phyloP scores from a whole-genome alignment of 2,888 invertebrate species.

The Diploptera punctata region DNA sequence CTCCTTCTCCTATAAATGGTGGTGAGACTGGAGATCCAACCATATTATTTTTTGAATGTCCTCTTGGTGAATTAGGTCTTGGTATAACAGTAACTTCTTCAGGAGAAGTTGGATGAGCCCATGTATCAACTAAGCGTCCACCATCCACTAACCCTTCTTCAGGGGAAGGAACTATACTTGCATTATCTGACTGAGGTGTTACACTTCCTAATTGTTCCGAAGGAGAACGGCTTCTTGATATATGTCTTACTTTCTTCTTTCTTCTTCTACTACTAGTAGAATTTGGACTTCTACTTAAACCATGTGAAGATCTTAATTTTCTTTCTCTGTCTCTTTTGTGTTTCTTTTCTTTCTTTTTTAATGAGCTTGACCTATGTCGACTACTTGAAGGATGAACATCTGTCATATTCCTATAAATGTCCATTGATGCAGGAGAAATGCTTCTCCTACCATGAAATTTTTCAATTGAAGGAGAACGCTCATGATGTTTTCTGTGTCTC shows the following conservation, averaged over 20 bases:
- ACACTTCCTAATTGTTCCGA: background rate
- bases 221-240: conserved; percentile 55
- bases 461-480: conserved; percentile 50
- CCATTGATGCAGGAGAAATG: conserved; percentile 37
- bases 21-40: conserved; percentile 32
- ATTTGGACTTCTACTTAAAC: conserved; percentile 50
- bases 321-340: conserved; percentile 71
- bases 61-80: background rate
- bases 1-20: conserved; percentile 10
- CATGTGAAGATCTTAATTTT: conserved; percentile 63
- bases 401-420: conserved; percentile 41
- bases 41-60: conserved; percentile 22
- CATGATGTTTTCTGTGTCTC: conserved; percentile 52
- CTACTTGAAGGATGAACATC: conserved; percentile 32
- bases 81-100: background rate
- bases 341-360: conserved; percentile 54
- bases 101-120: conserved; percentile 29
- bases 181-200: background rate
- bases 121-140: background rate
- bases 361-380: conserved; percentile 38
- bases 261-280: conserved; percentile 58
- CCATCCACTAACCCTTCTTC: conserved; percentile 14
- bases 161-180: background rate
- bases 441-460: conserved; percentile 20
- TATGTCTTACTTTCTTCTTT: conserved; percentile 67